These are phyloP conservation scores for Drosophila villosipedis DNA, from an alignment of 2,888 invertebrate species.

Conservation along the genomic window DNA sequence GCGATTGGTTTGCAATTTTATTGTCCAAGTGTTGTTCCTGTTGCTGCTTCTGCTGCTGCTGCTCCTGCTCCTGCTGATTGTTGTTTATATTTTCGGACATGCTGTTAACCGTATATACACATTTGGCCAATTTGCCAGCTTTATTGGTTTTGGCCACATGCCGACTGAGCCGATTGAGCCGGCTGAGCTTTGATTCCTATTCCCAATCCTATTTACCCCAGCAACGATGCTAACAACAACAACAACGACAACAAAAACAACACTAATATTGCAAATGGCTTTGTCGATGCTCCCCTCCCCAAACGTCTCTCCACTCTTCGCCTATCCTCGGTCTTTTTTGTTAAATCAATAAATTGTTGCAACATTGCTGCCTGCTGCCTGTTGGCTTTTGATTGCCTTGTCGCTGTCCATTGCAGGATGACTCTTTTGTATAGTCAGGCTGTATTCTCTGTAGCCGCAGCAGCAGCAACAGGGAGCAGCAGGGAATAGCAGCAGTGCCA, in stretches of 20 bases:
- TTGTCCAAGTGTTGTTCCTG: conserved; percentile 17
- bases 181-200: conserved; percentile 62
- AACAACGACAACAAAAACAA: conserved; percentile 24
- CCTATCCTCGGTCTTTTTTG: conserved; percentile 23
- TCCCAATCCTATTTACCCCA: conserved; percentile 56
- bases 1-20: conserved; percentile 42
- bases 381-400: conserved; percentile 61
- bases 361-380: conserved; percentile 41
- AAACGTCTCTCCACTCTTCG: not conserved
- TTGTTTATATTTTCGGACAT: conserved; percentile 63
- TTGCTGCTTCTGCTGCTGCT: conserved; percentile 21
- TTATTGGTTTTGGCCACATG: conserved; percentile 71
- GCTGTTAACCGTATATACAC: conserved; percentile 59
- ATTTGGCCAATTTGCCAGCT: conserved; percentile 72
- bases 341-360: conserved; percentile 74
- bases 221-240: conserved; percentile 46
- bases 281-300: conserved; percentile 46
- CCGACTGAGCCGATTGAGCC: conserved; percentile 69
- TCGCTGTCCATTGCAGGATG: conserved; percentile 49
- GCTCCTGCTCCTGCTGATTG: conserved; percentile 50
- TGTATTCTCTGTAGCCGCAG: conserved; percentile 11
- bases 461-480: not conserved
- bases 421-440: conserved; percentile 28
- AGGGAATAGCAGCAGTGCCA: not conserved
- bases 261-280: conserved; percentile 49